Conservation (phyloP, 64 coral and sea anemone species). For the Astreopora myriophthalma region DNA sequence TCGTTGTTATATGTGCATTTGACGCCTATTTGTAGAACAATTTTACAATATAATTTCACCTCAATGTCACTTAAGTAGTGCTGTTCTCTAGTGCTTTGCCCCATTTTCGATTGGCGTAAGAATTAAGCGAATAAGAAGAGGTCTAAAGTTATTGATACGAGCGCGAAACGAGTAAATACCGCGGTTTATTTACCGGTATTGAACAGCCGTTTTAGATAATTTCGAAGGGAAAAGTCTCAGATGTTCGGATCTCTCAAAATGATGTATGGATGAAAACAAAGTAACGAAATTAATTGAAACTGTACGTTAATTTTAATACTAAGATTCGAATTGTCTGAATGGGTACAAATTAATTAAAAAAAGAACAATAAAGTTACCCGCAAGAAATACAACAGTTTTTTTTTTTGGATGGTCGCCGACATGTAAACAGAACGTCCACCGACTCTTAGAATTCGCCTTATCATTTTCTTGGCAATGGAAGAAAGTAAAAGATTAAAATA, state of each 20-base stretch:
- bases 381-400: not conserved
- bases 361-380: slow-evolving; percentile 3
- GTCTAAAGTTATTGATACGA: not conserved
- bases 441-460: not conserved
- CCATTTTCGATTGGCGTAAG: not conserved
- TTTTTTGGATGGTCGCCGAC: not conserved
- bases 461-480: not conserved
- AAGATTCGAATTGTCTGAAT: not conserved
- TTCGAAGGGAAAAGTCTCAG: slow-evolving; percentile 49
- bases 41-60: not conserved
- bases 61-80: not conserved
- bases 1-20: not conserved
- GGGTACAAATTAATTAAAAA: not conserved
- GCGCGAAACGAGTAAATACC: not conserved
- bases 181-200: not conserved
- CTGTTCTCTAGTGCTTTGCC: not conserved
- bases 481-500: not conserved
- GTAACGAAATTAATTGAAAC: not conserved
- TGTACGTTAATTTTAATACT: not conserved
- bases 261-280: slow-evolving; percentile 2
- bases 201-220: not conserved
- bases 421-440: not conserved
- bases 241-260: not conserved
- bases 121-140: not conserved
- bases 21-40: not conserved